Evolutionary conservation across 2,797 vertebrate genomes (phyloP).

Genomic region (Pygocentrus nattereri): DNA sequence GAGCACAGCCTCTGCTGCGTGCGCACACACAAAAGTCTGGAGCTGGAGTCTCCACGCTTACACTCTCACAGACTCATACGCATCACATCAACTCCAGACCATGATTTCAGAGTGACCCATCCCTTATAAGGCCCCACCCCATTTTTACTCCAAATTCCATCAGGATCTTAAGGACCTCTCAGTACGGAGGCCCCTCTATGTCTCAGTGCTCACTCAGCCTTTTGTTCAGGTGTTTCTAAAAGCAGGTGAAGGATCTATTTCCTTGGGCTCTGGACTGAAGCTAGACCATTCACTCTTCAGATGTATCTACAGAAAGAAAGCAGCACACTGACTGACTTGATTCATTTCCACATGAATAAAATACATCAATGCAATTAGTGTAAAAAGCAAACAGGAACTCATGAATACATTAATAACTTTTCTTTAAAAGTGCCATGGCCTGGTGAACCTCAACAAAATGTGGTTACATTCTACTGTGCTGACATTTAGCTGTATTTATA

Average conservation of each 20-base stretch:
- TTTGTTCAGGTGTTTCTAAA: conserved; percentile 54
- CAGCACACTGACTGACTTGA: background rate
- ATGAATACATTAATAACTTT: too few species aligned
- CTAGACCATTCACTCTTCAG: background rate
- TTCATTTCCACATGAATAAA: background rate
- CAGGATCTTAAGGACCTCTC: conserved; percentile 62
- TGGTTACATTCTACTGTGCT: too few species aligned
- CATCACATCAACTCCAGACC: conserved; percentile 39
- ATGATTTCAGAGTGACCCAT: conserved; percentile 64
- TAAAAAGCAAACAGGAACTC: background rate
- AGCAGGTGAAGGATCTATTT: conserved; percentile 37
- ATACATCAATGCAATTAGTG: background rate
- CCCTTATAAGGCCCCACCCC: conserved; percentile 58
- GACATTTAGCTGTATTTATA: too few species aligned
- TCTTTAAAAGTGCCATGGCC: too few species aligned
- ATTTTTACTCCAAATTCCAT: conserved; percentile 67
- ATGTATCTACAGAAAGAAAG: background rate
- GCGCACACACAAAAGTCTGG: conserved; percentile 54
- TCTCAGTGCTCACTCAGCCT: conserved; percentile 36
- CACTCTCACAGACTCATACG: conserved; percentile 51
- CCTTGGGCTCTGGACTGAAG: background rate
- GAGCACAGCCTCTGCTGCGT: conserved; percentile 43
- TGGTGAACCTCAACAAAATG: too few species aligned
- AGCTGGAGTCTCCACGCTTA: conserved; percentile 44
- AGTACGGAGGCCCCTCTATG: conserved; percentile 38